These are phyloP conservation scores for Steinernema scapterisci DNA, from an alignment of 2,888 invertebrate species.

Conservation along the genomic window DNA sequence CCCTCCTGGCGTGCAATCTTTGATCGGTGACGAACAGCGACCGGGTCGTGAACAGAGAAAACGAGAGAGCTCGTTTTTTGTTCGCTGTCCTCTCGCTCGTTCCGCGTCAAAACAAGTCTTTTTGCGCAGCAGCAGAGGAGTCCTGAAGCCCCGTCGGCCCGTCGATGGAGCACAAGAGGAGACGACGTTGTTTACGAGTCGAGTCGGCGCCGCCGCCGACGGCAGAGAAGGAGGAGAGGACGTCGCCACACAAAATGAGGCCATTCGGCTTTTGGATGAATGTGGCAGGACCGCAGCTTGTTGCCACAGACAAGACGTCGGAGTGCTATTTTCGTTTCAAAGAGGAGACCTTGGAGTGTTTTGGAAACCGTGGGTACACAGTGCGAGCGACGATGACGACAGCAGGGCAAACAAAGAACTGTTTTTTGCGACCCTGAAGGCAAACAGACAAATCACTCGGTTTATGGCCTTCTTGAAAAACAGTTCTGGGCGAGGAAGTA, in stretches of 20 bases:
- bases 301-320: not conserved
- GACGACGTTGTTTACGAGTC: constrained; percentile 23
- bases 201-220: constrained; percentile 9
- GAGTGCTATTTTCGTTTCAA: too few species aligned
- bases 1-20: not conserved
- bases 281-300: not conserved
- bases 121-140: too few species aligned
- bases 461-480: too few species aligned
- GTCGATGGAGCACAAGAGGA: not conserved
- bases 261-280: constrained; percentile 3
- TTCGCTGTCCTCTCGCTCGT: not conserved
- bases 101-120: constrained; percentile 31
- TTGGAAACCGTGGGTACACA: too few species aligned
- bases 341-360: too few species aligned
- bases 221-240: not conserved
- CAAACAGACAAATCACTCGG: too few species aligned
- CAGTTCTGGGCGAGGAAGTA: too few species aligned
- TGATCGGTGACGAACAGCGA: not conserved
- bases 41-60: too few species aligned
- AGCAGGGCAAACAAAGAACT: not conserved
- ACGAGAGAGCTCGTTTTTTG: constrained; percentile 16
- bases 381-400: too few species aligned
- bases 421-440: not conserved
- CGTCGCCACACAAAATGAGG: constrained; percentile 25
- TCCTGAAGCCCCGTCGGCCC: too few species aligned